Evolutionary conservation across 2,797 vertebrate genomes (phyloP).

Genomic region (Chelonia mydas): DNA sequence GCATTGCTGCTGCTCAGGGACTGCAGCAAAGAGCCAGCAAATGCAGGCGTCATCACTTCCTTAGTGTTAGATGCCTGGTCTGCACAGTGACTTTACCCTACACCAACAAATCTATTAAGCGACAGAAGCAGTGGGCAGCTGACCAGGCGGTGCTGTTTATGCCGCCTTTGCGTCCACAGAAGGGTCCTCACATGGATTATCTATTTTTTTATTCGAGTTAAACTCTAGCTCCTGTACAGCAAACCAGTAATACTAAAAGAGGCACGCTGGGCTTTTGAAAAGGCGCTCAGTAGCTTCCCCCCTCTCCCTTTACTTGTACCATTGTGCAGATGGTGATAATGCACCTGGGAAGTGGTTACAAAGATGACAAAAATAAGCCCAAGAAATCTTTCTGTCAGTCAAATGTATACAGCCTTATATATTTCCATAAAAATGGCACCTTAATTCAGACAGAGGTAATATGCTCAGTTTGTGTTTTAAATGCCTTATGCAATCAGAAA

Average conservation of each 20-base stretch:
- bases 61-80: background rate
- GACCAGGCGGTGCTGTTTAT: background rate
- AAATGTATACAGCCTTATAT: background rate
- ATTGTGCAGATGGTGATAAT: background rate
- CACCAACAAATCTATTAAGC: background rate
- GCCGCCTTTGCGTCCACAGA: background rate
- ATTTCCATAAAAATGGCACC: conserved; percentile 48
- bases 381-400: conserved; percentile 18
- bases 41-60: rapidly evolving
- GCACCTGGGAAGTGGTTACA: background rate
- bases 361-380: background rate
- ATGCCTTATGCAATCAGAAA: conserved; percentile 40
- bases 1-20: background rate
- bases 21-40: background rate
- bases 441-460: conserved; percentile 30
- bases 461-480: conserved; percentile 28
- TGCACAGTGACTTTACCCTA: background rate
- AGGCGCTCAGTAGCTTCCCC: background rate
- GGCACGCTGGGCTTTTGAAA: background rate
- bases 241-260: background rate
- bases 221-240: background rate
- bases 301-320: background rate
- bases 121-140: background rate
- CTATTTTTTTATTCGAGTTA: background rate
- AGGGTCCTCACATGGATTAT: background rate